phyloP scores from a whole-genome alignment of 35 echinoderm and acorn worm genomes.

The Stichopus chloronotus region DNA sequence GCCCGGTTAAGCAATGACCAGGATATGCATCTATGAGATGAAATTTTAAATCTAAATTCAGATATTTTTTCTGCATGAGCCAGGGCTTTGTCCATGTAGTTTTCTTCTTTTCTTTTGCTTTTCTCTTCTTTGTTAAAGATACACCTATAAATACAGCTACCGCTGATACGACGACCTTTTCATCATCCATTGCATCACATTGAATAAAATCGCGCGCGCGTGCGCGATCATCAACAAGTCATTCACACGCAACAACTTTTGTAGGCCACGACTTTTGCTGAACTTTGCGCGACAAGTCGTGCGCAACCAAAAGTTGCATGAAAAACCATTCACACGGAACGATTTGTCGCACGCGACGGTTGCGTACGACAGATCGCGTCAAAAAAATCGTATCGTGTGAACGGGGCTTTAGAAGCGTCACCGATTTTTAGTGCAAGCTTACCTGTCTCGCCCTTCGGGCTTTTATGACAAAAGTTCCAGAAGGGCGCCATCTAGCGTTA shows the following conservation, averaged over 20 bases:
- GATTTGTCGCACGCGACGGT: constrained; percentile 17
- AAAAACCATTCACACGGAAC: neutral
- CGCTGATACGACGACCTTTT: too few relatives aligned
- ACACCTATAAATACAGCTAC: neutral
- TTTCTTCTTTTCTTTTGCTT: too few relatives aligned
- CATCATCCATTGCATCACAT: neutral
- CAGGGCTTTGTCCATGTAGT: too few relatives aligned
- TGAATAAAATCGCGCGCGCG: neutral
- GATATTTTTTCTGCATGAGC: too few relatives aligned
- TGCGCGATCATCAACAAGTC: neutral
- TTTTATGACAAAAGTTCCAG: too few relatives aligned
- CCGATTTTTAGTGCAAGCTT: neutral
- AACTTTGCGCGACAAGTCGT: neutral
- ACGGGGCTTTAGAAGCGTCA: neutral
- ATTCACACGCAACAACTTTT: constrained; percentile 35
- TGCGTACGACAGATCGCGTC: neutral
- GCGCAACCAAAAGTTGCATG: neutral
- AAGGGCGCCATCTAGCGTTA: too few relatives aligned
- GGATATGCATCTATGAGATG: too few relatives aligned
- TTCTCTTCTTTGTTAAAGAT: neutral
- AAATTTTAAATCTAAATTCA: too few relatives aligned
- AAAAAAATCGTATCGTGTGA: constrained; percentile 8
- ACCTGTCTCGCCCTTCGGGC: too few relatives aligned
- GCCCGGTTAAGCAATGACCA: too few relatives aligned
- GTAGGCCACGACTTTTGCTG: neutral